Evolutionary conservation across 2,888 invertebrate species (phyloP).

Genomic region (Drosophila peninsularis): DNA sequence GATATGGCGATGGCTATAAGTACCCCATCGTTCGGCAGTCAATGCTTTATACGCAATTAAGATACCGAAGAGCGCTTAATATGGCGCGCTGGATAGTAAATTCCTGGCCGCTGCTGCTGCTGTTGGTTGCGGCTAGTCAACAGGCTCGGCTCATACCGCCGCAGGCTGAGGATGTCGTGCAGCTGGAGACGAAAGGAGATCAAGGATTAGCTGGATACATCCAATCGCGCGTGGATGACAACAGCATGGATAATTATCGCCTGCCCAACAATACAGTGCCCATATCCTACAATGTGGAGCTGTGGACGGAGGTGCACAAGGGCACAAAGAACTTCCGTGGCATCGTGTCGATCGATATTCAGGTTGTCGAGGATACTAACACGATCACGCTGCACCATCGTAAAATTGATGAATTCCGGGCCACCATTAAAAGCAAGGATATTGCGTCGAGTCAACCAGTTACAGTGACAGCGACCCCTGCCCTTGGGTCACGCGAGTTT

Average conservation of each 20-base stretch:
- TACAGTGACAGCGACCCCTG: conserved; percentile 27
- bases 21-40: conserved; percentile 13
- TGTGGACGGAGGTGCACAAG: conserved; percentile 75
- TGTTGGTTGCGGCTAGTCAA: conserved; percentile 35
- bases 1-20: conserved; percentile 54
- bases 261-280: conserved; percentile 86
- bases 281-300: conserved; percentile 85
- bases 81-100: conserved; percentile 50
- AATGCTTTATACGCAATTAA: conserved; percentile 18
- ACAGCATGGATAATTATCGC: conserved; percentile 81
- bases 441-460: background rate
- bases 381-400: conserved; percentile 74
- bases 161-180: conserved; percentile 26
- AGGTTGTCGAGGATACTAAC: conserved; percentile 48
- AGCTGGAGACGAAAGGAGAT: conserved; percentile 57
- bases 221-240: conserved; percentile 48
- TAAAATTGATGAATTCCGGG: conserved; percentile 47
- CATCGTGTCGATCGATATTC: conserved; percentile 66
- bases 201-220: conserved; percentile 8
- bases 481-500: conserved; percentile 65
- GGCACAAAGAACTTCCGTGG: conserved; percentile 69
- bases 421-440: conserved; percentile 54
- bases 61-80: conserved; percentile 26
- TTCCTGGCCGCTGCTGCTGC: conserved; percentile 35
- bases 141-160: conserved; percentile 47